Percentiles rank a stretch among this genome's conserved stretches.
These are phyloP conservation scores for Jaculus jaculus DNA, from an alignment of 2,113 vertebrate species.

Conservation along the genomic window DNA sequence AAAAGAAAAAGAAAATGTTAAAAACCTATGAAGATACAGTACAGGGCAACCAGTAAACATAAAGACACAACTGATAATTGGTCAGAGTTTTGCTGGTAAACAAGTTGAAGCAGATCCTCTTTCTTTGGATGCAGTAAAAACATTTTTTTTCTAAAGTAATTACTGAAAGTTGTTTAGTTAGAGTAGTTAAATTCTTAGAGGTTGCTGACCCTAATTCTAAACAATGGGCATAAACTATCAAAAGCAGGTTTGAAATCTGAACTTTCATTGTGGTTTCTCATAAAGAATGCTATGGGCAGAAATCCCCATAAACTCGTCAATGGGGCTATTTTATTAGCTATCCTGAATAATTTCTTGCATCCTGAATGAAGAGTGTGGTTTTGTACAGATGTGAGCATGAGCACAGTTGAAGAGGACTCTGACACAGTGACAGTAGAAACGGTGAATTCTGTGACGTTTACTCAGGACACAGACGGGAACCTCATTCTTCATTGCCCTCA, in stretches of 20 bases:
- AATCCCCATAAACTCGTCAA: neutral
- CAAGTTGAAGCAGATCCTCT: neutral
- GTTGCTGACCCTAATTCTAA: constrained; percentile 32
- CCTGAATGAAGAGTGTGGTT: neutral
- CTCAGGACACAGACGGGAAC: constrained; percentile 94
- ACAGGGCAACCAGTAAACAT: neutral
- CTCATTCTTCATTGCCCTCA: constrained; percentile 95
- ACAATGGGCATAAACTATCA: neutral
- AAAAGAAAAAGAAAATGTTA: neutral
- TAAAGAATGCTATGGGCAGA: neutral
- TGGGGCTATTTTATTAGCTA: neutral
- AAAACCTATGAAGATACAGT: neutral
- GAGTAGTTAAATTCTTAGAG: constrained; percentile 13
- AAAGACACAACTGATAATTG: neutral
- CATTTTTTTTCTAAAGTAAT: neutral
- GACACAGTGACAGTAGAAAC: constrained; percentile 90
- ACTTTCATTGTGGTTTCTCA: neutral
- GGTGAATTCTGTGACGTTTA: constrained; percentile 94
- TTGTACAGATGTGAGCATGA: constrained; percentile 92
- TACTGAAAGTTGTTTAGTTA: neutral
- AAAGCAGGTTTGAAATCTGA: constrained; percentile 44
- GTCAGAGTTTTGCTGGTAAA: constrained; percentile 31
- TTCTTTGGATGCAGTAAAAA: constrained; percentile 30
- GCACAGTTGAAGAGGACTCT: constrained; percentile 92
- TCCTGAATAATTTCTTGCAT: neutral